A percentile compares a stretch with the other conserved stretches of the same genome.
phyloP scores from a whole-genome alignment of 2,888 invertebrate genomes.

The Entomobrya proxima region DNA sequence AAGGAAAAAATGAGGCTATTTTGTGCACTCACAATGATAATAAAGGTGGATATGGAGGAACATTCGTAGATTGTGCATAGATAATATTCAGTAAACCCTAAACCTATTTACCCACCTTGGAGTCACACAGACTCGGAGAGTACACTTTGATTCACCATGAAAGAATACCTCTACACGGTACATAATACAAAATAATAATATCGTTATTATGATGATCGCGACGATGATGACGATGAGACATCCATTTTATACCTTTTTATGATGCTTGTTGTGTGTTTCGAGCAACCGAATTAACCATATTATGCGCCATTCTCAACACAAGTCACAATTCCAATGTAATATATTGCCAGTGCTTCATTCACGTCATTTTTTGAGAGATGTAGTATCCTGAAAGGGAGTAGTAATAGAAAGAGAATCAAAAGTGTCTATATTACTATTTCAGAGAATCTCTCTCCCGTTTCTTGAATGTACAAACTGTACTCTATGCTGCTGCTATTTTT shows the following conservation, averaged over 20 bases:
- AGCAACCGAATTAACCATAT: constrained; percentile 17
- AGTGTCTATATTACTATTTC: too few species aligned
- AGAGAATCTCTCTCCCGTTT: too few species aligned
- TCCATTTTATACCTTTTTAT: constrained; percentile 31
- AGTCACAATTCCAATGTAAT: constrained; percentile 26
- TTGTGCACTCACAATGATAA: constrained; percentile 29
- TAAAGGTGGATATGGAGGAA: constrained; percentile 31
- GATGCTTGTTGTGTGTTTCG: not conserved
- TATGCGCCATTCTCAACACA: constrained; percentile 33
- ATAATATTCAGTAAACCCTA: constrained; percentile 10
- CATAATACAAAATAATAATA: not conserved
- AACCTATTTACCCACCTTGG: not conserved
- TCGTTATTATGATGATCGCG: constrained; percentile 23
- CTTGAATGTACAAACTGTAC: not conserved
- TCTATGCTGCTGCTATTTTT: not conserved
- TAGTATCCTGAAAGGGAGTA: not conserved
- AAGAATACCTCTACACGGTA: constrained; percentile 1
- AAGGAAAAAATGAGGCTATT: constrained; percentile 57
- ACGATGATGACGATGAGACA: constrained; percentile 7
- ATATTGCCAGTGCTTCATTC: constrained; percentile 5
- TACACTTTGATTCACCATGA: not conserved
- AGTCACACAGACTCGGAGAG: not conserved
- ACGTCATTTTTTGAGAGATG: not conserved
- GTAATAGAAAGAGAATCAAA: not conserved
- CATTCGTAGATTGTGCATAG: not conserved